Base-by-base conservation (phyloP, 1,140 invertebrate genomes). In the Amyelois transitella region DNA sequence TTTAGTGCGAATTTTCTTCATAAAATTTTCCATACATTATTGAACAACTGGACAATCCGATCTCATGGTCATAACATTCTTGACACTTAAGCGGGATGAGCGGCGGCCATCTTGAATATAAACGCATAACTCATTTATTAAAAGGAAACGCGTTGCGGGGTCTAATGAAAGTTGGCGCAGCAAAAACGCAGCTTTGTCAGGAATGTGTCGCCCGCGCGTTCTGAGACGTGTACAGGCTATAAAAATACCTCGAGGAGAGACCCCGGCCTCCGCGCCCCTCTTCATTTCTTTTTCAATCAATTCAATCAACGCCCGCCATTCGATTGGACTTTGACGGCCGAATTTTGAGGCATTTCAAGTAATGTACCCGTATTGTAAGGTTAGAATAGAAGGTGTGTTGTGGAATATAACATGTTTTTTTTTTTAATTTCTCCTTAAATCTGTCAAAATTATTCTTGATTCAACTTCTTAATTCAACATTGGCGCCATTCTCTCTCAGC, bases 151-250 rank as follows among this genome's bases (percentile, higher is more conserved):
- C 69, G 55, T 72, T 64, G 72, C 74, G 74, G 66, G 75, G 69
- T 78, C 79, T 82, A 86, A 82, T 79, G 79, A 76, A 84, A 78
- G 72, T 73, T 78, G 75, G 70, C 69, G 68, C 61, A 62, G 71
- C 77, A 86, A 86, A 86, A 85, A 84, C 81, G 69, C 75, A 68
- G 75, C 67, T 60, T 60, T 72, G 78, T 54, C 60, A 67, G 72
- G 83, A 81, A 86, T 86, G 83, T 86, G 83, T 86, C 80, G 80
- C 76, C 72, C 54, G 64, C 80, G 81, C 77, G 75, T 72, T 74
- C 66, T 72, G 67, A 60, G 67, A 78, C 75, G 77, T 69, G 73
- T 76, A 85, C 80, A 75, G 76, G 64, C 78, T 71, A 83, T 85
- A 86, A 84, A 85, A 85, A 86, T 83, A 79, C 77, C 80, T 61